Percentiles rank a stretch among this genome's conserved stretches.
Evolutionary conservation across 2,113 vertebrate genomes (phyloP).

Genomic region (Bos javanicus): DNA sequence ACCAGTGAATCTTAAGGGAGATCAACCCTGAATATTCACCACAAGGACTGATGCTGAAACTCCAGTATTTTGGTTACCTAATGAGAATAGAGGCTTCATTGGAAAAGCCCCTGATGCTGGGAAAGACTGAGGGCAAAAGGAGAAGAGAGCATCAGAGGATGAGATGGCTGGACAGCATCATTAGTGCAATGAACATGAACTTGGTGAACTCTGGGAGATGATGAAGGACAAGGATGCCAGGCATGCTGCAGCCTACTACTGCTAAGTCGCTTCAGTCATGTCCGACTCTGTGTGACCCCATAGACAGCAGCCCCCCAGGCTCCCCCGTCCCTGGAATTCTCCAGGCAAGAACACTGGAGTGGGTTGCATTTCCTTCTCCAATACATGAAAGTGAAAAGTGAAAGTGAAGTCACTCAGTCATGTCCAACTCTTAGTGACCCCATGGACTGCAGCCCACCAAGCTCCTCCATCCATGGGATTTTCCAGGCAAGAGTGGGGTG

Average conservation of each 20-base stretch:
- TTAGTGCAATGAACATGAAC: background rate
- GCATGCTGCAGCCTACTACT: background rate
- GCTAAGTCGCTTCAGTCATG: no score
- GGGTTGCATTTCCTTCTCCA: no score
- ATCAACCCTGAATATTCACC: background rate
- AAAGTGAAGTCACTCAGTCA: no score
- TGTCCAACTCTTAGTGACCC: no score
- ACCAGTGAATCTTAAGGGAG: background rate
- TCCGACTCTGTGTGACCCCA: no score
- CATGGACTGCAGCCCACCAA: no score
- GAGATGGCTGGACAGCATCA: background rate
- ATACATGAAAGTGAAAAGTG: no score
- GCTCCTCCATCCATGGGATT: no score
- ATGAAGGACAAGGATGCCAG: background rate
- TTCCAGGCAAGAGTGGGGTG: no score
- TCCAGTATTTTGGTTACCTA: rapidly evolving
- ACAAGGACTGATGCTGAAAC: background rate
- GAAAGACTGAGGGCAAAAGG: background rate
- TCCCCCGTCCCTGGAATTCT: no score
- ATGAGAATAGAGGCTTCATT: background rate
- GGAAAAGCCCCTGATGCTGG: background rate
- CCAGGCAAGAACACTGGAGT: no score
- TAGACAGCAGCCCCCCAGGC: no score
- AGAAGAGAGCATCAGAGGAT: background rate
- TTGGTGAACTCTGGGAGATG: rapidly evolving